Evolutionary conservation across 2,888 invertebrate species (phyloP).

Genomic region (Podotricha telesiphe): DNA sequence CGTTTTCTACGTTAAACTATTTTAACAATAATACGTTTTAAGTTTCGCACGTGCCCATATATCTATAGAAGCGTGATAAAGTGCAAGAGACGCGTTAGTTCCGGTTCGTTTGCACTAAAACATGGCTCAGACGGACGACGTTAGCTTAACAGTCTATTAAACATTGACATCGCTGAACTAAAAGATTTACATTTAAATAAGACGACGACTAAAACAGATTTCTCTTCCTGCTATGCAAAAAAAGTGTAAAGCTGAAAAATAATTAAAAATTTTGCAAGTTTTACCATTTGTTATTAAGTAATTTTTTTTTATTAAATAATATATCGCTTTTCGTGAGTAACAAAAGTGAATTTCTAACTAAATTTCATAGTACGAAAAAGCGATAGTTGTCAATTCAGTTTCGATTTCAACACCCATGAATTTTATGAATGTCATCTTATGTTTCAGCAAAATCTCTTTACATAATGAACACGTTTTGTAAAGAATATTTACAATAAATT

Average conservation of each 20-base stretch:
- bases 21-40: background rate
- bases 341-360: background rate
- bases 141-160: slow-evolving; percentile 31
- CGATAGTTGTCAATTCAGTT: background rate
- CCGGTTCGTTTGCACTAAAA: slow-evolving; percentile 35
- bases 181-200: no score
- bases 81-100: slow-evolving; percentile 34
- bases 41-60: background rate
- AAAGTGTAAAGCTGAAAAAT: no score
- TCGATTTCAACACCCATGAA: background rate
- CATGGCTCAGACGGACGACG: slow-evolving; percentile 25
- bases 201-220: no score
- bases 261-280: no score
- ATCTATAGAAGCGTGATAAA: slow-evolving; percentile 14
- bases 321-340: background rate
- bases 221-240: no score
- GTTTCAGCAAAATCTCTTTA: background rate
- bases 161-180: slow-evolving; percentile 16
- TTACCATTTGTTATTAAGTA: no score
- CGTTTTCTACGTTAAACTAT: background rate
- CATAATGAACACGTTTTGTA: background rate
- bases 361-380: background rate
- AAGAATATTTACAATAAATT: background rate
- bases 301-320: background rate
- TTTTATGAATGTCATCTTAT: background rate